Base-by-base conservation (phyloP, 2,797 vertebrate genomes). In the Pangasius krempfi region DNA sequence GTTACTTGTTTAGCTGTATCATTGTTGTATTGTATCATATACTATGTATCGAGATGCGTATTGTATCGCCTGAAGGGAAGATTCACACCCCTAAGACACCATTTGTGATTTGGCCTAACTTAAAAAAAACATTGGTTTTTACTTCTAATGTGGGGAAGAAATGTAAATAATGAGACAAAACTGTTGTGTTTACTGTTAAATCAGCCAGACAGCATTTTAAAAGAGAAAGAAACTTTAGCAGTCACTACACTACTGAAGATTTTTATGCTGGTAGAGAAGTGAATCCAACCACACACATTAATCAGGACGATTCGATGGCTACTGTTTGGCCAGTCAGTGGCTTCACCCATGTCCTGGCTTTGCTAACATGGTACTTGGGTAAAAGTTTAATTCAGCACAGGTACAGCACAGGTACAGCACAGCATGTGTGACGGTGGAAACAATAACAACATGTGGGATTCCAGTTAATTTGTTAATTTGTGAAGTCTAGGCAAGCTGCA, bases 111-210 rank as follows among this genome's bases (percentile, higher is more conserved):
- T 13, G 44, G 5, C 13, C 10, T 76, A 76, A 13, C 5, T 76
- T 12, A 40, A 40, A 27, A 2, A 44, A 73, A 44, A 73, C 13
- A 14, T 14, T 27, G 4, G 22, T 50, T 47, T 76, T 27, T 27
- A 76, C 2, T 5, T 78, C 27, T 78, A 47, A 75, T 78, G 13
- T 27, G 22, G 44, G 73, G 5, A 76, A 76, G 44, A 50, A 50
- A 76, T 76, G 73, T 76, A 14, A 76, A 52, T 50, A 16, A 52
- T 76, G 25, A 76, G 44, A 52, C 18, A 79, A 75, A 76, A 50
- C 44, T 14, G 44, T 47, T 2, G 13, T 79, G 30, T 22, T 33
- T 79, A 54, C 3, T 54, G 16, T 54, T 79, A 33, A 54, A 30
- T 78, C 75, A n/a, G 27, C 14, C 75, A 79, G 2, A 79, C 54